Base-by-base conservation (phyloP, 2,888 invertebrate species). In the Caenorhabditis becei region DNA sequence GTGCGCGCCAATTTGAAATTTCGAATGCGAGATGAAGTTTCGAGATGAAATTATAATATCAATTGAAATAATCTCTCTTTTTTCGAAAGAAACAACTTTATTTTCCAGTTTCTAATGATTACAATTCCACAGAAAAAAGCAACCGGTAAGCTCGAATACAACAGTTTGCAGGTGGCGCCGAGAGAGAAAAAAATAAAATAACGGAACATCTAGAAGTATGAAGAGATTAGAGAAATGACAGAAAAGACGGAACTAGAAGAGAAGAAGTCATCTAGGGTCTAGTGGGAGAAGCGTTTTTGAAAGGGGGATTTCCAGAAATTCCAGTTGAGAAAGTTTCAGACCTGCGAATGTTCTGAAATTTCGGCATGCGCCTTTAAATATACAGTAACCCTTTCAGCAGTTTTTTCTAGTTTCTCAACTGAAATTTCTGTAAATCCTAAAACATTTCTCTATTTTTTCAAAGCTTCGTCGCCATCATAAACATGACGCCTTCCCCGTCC, bases 401-500 rank as follows among this genome's bases (percentile, higher is more conserved):
- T n/a, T n/a, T n/a, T 49, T 49, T 49, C 49, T 44, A 32, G 10
- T 7, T 32, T 32, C 32, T 32, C 5, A 32, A 32, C 4, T 7
- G 10, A 32, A 32, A 32, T 32, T 32, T 32, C 32, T 7, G 10
- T 7, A 32, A 32, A 32, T 32, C 10, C 32, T 7, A 32, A 32
- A 32, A 32, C 23, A 24, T 26, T 28, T 1, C n/a, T 5, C 20
- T 23, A 16, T 18, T 26, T 0, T 18, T 65, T 72, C 37, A 74
- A n/a, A 77, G 54, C 62, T 88, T 88, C 26, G 83, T 85, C 28
- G 80, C 84, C 88, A 89, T 89, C 37, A 88, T 65, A 66, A 88
- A 89, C 83, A 88, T 84, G 70, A 89, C 89, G 24, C 89, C 89
- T 56, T 89, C 88, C 37, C 86, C 83, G 18, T 82, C 81, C 16